phyloP scores from a whole-genome alignment of 2,113 vertebrate genomes.

The Dolichallabes microphthalmus region DNA sequence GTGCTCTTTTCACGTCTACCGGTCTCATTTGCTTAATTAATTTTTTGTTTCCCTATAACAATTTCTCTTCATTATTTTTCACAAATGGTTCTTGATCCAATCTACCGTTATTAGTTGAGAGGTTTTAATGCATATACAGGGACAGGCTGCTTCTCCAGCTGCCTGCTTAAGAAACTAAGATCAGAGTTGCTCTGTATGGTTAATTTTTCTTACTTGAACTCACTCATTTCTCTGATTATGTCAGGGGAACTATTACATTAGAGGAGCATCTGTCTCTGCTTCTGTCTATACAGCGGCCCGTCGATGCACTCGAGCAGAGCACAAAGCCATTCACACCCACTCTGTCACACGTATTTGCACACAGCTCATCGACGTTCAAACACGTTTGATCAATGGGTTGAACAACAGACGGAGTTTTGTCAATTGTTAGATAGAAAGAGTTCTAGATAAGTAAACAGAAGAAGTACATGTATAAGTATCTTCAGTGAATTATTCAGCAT shows the following conservation, averaged over 20 bases:
- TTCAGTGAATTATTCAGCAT: conserved; percentile 70
- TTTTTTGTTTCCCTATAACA: not conserved
- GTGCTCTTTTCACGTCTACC: not conserved
- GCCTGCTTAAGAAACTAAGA: not conserved
- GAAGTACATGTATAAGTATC: conserved; percentile 67
- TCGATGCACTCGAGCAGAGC: conserved; percentile 41
- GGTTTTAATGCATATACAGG: not conserved
- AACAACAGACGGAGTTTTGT: conserved; percentile 64
- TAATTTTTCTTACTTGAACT: conserved; percentile 8
- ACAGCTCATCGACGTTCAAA: conserved; percentile 53
- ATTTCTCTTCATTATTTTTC: not conserved
- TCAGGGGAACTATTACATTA: conserved; percentile 36
- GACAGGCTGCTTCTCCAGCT: not conserved
- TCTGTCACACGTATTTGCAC: conserved; percentile 27
- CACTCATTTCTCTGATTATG: conserved; percentile 26
- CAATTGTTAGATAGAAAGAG: conserved; percentile 72
- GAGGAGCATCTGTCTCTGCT: conserved; percentile 42
- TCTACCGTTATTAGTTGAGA: not conserved
- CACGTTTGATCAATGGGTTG: conserved; percentile 70
- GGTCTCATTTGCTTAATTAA: not conserved
- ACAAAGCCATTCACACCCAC: conserved; percentile 38
- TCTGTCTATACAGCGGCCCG: conserved; percentile 19
- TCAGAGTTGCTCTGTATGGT: not conserved
- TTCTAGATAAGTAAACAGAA: conserved; percentile 65
- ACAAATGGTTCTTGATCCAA: not conserved